Base-by-base conservation (phyloP, 35 echinoderm and acorn worm genomes). In the Apostichopus japonicus region DNA sequence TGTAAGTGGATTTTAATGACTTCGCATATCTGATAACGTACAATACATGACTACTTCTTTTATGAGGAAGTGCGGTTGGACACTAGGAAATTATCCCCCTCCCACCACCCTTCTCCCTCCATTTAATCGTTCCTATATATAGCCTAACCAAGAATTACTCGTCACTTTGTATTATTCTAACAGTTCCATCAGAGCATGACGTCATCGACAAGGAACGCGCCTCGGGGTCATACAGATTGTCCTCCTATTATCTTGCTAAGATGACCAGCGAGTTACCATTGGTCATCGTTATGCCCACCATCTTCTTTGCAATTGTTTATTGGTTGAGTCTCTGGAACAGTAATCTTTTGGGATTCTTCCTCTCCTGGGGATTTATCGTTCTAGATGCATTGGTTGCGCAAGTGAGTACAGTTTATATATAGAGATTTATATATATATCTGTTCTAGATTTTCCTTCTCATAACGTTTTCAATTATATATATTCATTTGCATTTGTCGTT, bases 161-260 rank as follows among this genome's bases (percentile, higher is more conserved):
- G 7, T 61, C 57, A 61, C 57, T 61, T 86, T 55, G 17, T 86
- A 9, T 62, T 19, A 15, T 83, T 44, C 33, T 3, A 51, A 16
- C 54, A 97, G 96, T 97, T 93, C 96, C 94, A n/a, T 75, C 91
- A 53, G 96, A 97, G 80, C 91, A 94, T 24, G 87, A 80, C 21
- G 92, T 97, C 15, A 23, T 97, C 16, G 62, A 77, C 88, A 97
- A 97, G 54, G 96, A 95, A 73, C 86, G 94, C 0, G 61, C 94
- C 53, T 81, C 96, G 3, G 96, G 96, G 21, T 82, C 87, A 7
- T 97, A 95, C 71, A 78, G 96, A 8, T 91, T 97, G 0, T 97
- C 96, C 9, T 87, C 93, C 53, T 97, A 97, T 61, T 97, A 95
- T 59, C 65, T 97, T 44, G 92, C 96, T 19, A 97, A 95, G 92